These are phyloP conservation scores for Leptothorax acervorum DNA, from an alignment of 2,888 invertebrate species.

Conservation along the genomic window DNA sequence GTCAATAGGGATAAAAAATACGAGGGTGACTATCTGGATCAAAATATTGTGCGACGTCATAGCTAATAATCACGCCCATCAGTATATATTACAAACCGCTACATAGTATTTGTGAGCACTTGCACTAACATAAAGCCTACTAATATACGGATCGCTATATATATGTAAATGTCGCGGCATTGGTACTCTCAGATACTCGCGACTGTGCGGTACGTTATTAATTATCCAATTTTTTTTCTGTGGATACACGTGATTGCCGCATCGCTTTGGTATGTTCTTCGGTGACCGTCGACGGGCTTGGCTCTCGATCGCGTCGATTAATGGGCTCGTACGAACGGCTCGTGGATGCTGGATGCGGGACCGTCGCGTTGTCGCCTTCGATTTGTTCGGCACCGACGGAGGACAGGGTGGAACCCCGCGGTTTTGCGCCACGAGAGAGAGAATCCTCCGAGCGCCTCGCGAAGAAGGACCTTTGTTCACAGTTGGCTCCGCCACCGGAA, in stretches of 20 bases:
- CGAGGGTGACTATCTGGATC: background rate
- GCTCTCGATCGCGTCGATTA: constrained; percentile 70
- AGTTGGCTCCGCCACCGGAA: constrained; percentile 74
- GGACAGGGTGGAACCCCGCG: constrained; percentile 69
- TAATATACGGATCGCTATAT: background rate
- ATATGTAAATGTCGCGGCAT: background rate
- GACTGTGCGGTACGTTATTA: constrained; percentile 24
- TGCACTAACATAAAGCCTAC: background rate
- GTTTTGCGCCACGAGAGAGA: constrained; percentile 59
- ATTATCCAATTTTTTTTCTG: constrained; percentile 35
- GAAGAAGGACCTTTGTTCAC: constrained; percentile 72
- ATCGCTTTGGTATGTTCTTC: background rate
- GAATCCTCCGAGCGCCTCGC: constrained; percentile 65
- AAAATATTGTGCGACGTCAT: background rate
- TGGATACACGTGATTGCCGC: background rate
- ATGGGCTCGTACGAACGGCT: constrained; percentile 44
- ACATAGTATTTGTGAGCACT: background rate
- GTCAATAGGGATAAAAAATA: background rate
- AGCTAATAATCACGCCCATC: background rate
- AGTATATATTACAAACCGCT: background rate
- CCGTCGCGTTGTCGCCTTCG: constrained; percentile 53
- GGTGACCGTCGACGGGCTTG: constrained; percentile 23
- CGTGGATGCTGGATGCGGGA: constrained; percentile 24
- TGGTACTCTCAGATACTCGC: background rate
- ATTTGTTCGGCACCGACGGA: constrained; percentile 59